Evolutionary conservation across 2,888 invertebrate species (phyloP).

Genomic region (Tipula unca): DNA sequence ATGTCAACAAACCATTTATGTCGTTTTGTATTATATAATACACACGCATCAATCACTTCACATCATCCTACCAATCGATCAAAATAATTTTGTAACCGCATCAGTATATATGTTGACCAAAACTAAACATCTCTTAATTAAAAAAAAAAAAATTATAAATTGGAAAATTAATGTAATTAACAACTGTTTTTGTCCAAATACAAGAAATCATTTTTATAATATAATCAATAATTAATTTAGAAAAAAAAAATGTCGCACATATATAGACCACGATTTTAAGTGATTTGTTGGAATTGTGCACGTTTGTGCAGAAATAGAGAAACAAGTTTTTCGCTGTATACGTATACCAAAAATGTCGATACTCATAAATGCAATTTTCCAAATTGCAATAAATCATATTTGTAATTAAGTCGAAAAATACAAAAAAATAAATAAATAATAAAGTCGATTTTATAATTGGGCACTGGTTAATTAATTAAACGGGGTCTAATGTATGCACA

Average conservation of each 20-base stretch:
- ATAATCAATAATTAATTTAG: not conserved
- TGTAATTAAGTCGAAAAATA: not conserved
- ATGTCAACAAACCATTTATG: not conserved
- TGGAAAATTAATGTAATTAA: not conserved
- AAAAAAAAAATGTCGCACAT: not conserved
- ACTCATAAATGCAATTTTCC: not conserved
- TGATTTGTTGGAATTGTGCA: not conserved
- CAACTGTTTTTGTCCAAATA: not conserved
- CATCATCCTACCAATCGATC: not conserved
- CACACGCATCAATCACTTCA: not conserved
- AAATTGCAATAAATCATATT: not conserved
- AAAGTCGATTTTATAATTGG: not conserved
- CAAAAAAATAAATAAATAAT: not conserved
- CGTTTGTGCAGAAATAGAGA: not conserved
- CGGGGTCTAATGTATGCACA: not conserved
- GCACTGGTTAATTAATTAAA: not conserved
- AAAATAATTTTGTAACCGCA: not conserved
- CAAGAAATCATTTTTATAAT: too few species aligned
- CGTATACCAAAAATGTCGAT: not conserved
- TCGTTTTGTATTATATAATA: not conserved
- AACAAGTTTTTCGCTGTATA: not conserved
- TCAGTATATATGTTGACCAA: not conserved
- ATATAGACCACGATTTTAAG: not conserved
- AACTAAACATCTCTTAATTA: not conserved
- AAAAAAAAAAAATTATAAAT: not conserved